phyloP scores from a whole-genome alignment of 1,140 invertebrate species.

The Drosophila oshimai region DNA sequence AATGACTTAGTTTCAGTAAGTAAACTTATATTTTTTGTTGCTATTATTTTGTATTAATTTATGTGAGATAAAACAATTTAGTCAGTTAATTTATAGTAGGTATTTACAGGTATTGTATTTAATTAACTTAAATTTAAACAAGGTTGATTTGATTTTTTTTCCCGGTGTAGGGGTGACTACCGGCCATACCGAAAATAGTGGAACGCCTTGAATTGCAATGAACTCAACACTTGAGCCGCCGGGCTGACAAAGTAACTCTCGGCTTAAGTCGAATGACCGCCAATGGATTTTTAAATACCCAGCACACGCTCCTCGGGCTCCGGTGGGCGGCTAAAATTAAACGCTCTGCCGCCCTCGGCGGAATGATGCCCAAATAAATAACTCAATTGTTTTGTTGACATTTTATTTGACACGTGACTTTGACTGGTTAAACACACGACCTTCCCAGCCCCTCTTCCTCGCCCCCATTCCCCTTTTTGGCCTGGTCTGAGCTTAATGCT shows the following conservation, averaged over 20 bases:
- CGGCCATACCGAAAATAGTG: constrained; percentile 21
- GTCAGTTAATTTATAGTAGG: too few species aligned
- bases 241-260: constrained; percentile 73
- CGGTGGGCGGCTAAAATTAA: constrained; percentile 60
- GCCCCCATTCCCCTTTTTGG: neutral
- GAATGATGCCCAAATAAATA: constrained; percentile 69
- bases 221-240: constrained; percentile 70
- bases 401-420: constrained; percentile 81
- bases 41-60: too few species aligned
- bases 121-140: too few species aligned
- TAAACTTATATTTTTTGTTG: too few species aligned
- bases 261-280: constrained; percentile 70
- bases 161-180: constrained; percentile 6
- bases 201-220: constrained; percentile 68
- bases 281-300: constrained; percentile 81
- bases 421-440: constrained; percentile 74
- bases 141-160: too few species aligned
- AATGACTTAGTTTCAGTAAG: too few species aligned
- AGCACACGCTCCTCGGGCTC: constrained; percentile 42
- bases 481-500: constrained; percentile 52
- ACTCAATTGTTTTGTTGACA: constrained; percentile 81
- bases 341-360: constrained; percentile 41
- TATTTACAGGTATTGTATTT: too few species aligned
- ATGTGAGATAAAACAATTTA: too few species aligned
- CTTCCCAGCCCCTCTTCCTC: neutral